These are phyloP conservation scores for Cossypha polioptera DNA, from an alignment of 2,797 vertebrate species.

Conservation along the genomic window DNA sequence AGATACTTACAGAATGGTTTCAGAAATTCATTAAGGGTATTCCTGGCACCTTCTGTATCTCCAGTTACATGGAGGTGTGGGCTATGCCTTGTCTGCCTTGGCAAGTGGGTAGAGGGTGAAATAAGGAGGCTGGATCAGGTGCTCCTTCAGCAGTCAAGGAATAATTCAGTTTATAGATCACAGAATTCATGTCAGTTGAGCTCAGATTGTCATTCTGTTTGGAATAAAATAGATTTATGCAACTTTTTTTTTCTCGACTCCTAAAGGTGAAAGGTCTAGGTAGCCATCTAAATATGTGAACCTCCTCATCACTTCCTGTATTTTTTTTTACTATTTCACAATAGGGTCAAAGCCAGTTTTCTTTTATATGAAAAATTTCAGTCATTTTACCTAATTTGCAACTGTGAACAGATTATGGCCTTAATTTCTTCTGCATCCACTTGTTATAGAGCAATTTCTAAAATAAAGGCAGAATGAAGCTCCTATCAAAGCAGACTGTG, in stretches of 20 bases:
- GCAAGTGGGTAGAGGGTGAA: background rate
- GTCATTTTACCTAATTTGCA: background rate
- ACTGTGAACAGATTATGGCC: background rate
- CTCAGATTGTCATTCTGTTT: background rate
- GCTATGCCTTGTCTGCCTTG: background rate
- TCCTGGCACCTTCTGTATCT: background rate
- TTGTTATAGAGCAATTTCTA: conserved; percentile 9
- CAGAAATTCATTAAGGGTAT: background rate
- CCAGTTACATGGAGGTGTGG: background rate
- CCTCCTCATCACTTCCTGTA: background rate
- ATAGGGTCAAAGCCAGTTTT: background rate
- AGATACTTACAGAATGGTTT: background rate
- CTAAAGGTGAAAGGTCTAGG: background rate
- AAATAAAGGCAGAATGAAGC: conserved; percentile 21
- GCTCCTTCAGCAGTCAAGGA: background rate
- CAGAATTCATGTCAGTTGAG: background rate
- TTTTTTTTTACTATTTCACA: background rate
- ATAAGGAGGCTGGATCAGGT: background rate
- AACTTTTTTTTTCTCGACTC: background rate
- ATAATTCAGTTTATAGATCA: background rate
- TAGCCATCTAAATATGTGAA: background rate
- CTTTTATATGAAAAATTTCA: background rate
- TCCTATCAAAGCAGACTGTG: conserved; percentile 1
- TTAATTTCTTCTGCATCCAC: conserved; percentile 20
- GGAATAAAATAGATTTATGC: background rate